Conservation (phyloP, 2,797 vertebrate species). For the Gymnocypris eckloni region DNA sequence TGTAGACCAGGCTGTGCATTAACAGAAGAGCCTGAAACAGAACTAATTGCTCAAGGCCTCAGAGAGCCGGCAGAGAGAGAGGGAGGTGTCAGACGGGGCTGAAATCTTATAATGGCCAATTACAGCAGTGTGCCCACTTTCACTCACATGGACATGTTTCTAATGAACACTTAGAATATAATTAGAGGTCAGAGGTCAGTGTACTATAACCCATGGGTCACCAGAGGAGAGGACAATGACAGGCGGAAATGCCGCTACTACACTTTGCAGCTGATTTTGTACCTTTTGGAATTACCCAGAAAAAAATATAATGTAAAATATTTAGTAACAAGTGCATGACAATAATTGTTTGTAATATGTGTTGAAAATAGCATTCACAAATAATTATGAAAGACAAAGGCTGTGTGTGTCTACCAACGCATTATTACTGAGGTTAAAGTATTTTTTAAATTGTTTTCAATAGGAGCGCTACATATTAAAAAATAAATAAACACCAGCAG, state of each 20-base stretch:
- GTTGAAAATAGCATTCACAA: background rate
- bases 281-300: background rate
- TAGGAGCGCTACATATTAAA: too few species aligned
- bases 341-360: background rate
- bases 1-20: conserved; percentile 8
- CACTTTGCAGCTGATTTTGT: background rate
- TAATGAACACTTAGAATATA: background rate
- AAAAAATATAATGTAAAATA: background rate
- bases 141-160: background rate
- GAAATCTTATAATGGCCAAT: conserved; percentile 26
- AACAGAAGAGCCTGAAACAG: conserved; percentile 16
- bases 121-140: background rate
- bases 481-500: background rate
- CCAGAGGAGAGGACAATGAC: background rate
- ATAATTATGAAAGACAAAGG: background rate
- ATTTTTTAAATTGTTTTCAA: too few species aligned
- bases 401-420: too few species aligned
- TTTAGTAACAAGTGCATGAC: background rate
- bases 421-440: too few species aligned
- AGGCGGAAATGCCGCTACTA: background rate
- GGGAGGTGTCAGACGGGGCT: background rate
- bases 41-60: background rate
- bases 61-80: background rate
- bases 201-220: conserved; percentile 1
- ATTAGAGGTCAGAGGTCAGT: conserved; percentile 19